Evolutionary conservation across 2,113 vertebrate species (phyloP).

Genomic region (Centropus unirufus): DNA sequence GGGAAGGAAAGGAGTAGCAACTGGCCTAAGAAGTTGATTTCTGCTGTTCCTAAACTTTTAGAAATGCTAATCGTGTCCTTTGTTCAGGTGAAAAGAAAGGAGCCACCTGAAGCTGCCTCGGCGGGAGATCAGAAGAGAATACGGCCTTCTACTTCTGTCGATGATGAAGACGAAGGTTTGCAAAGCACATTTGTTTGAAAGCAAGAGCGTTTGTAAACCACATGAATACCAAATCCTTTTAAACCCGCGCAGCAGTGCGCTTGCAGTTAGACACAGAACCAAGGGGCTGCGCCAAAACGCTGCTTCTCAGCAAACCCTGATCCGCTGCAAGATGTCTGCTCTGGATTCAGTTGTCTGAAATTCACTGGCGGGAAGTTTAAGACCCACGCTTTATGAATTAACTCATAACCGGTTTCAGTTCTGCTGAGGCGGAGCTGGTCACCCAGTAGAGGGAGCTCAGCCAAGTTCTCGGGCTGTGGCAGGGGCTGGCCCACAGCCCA

Average conservation of each 20-base stretch:
- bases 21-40: constrained; percentile 59
- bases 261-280: neutral
- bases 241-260: constrained; percentile 13
- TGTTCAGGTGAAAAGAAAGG: constrained; percentile 94
- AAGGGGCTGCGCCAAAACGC: constrained; percentile 5
- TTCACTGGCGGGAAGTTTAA: neutral
- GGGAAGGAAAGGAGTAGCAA: neutral
- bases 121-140: constrained; percentile 91
- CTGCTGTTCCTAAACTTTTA: constrained; percentile 37
- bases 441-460: constrained; percentile 56
- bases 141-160: constrained; percentile 89
- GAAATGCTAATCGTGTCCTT: constrained; percentile 67
- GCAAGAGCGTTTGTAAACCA: constrained; percentile 25
- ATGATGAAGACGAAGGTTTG: constrained; percentile 97
- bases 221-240: constrained; percentile 23
- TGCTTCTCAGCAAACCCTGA: neutral
- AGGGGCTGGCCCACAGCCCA: no score
- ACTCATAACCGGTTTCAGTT: neutral
- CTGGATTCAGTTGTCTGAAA: neutral
- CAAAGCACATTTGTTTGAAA: constrained; percentile 32
- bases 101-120: constrained; percentile 88
- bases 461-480: no score
- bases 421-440: neutral
- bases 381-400: neutral
- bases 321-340: constrained; percentile 2